A percentile compares a stretch with the other conserved stretches of the same genome.
phyloP scores from a whole-genome alignment of 2,113 vertebrate species.

The Rutilus rutilus region DNA sequence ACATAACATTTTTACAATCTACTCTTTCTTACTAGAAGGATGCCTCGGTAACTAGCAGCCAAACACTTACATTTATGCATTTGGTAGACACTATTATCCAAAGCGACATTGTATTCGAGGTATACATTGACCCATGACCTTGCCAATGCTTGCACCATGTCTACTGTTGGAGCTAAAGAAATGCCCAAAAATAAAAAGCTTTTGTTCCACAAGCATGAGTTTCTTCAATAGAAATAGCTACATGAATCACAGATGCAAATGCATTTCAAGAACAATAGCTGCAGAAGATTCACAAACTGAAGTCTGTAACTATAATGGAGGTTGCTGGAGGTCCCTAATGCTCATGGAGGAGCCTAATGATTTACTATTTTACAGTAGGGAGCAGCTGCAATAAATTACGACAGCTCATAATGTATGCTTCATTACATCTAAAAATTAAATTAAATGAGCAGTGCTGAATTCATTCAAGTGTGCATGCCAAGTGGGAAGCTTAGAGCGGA shows the following conservation, averaged over 20 bases:
- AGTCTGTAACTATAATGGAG: constrained; percentile 11
- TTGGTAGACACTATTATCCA: neutral
- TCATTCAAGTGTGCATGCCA: constrained; percentile 11
- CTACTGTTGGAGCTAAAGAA: neutral
- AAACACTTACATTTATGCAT: neutral
- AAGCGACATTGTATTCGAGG: neutral
- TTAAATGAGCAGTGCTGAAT: constrained; percentile 27
- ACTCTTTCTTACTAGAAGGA: neutral
- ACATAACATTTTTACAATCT: no score
- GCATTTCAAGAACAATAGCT: neutral
- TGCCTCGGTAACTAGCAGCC: neutral
- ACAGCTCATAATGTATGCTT: constrained; percentile 34
- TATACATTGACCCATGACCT: neutral
- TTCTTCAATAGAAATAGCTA: neutral
- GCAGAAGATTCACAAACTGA: neutral
- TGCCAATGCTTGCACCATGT: neutral
- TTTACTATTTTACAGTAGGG: constrained; percentile 24
- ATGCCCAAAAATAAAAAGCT: neutral
- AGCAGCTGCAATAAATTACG: constrained; percentile 12
- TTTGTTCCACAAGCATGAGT: neutral
- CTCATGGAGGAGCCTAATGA: constrained; percentile 19
- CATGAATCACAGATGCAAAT: neutral
- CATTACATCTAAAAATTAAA: constrained; percentile 33
- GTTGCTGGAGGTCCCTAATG: constrained; percentile 28
- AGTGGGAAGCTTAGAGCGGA: neutral